Conservation (phyloP, 2,888 invertebrate genomes). For the Microctonus hyperodae region DNA sequence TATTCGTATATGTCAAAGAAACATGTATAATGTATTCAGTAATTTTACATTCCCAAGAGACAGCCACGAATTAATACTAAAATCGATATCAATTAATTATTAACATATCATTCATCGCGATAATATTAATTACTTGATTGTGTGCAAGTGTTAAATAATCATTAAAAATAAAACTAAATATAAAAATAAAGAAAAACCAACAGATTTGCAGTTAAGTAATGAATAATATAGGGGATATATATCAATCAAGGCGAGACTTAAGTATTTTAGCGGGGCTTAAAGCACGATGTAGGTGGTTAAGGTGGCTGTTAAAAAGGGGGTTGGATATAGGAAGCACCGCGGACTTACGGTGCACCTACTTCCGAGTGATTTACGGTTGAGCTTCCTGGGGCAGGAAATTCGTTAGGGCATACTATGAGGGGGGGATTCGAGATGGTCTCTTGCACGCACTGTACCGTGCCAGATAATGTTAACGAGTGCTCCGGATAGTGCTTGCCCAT, state of each 20-base stretch:
- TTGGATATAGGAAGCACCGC: conserved; percentile 37
- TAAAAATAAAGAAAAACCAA: neutral
- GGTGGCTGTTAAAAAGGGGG: conserved; percentile 37
- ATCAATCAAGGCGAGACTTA: conserved; percentile 33
- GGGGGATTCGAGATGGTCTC: conserved; percentile 53
- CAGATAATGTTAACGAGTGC: conserved; percentile 57
- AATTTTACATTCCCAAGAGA: neutral
- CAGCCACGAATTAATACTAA: neutral
- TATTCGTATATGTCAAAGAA: neutral
- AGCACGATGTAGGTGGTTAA: conserved; percentile 36
- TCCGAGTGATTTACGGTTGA: conserved; percentile 55
- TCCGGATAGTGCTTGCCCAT: conserved; percentile 45
- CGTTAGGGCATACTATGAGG: conserved; percentile 54
- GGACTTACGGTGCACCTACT: conserved; percentile 40
- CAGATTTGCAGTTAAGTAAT: neutral
- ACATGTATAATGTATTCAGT: neutral
- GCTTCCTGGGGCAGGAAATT: conserved; percentile 56
- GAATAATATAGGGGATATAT: conserved; percentile 30
- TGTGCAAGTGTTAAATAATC: neutral
- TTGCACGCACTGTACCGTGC: conserved; percentile 51
- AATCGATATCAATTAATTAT: neutral
- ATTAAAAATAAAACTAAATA: neutral
- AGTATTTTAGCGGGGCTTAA: conserved; percentile 32
- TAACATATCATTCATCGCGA: neutral
- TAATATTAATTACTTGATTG: neutral